phyloP scores from a whole-genome alignment of 2,888 invertebrate species.

The Diabrotica balteata region DNA sequence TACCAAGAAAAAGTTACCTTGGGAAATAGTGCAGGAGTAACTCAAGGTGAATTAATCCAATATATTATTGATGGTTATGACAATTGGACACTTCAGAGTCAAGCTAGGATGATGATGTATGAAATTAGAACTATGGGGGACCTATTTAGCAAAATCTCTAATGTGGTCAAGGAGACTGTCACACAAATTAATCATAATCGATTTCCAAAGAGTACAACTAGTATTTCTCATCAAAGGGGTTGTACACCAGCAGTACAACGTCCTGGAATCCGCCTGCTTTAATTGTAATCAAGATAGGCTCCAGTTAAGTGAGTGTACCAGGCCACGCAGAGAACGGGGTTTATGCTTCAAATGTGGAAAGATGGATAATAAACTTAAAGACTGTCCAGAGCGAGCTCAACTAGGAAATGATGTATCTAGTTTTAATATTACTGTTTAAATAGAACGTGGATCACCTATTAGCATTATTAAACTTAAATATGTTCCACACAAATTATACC shows the following conservation, averaged over 20 bases:
- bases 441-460: slow-evolving; percentile 2
- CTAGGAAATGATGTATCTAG: slow-evolving; percentile 2
- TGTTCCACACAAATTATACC: background rate
- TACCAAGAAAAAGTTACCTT: too few species aligned
- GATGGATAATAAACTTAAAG: background rate
- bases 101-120: slow-evolving; percentile 7
- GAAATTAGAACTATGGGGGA: slow-evolving; percentile 2
- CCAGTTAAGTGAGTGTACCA: background rate
- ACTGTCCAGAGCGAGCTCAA: slow-evolving; percentile 3
- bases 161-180: background rate
- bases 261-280: background rate
- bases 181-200: too few species aligned
- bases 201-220: too few species aligned
- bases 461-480: background rate
- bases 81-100: background rate
- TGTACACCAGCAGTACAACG: too few species aligned
- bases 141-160: background rate
- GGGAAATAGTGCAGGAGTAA: background rate
- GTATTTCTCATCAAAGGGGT: too few species aligned
- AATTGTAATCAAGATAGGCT: background rate
- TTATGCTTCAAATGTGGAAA: background rate
- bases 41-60: slow-evolving; percentile 9
- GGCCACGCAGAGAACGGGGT: slow-evolving; percentile 2
- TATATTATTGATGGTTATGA: slow-evolving; percentile 16
- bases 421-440: background rate